Percentiles rank a stretch among this genome's conserved stretches.
Conservation (phyloP, 1,140 invertebrate species). For the Bombus sibiricus region DNA sequence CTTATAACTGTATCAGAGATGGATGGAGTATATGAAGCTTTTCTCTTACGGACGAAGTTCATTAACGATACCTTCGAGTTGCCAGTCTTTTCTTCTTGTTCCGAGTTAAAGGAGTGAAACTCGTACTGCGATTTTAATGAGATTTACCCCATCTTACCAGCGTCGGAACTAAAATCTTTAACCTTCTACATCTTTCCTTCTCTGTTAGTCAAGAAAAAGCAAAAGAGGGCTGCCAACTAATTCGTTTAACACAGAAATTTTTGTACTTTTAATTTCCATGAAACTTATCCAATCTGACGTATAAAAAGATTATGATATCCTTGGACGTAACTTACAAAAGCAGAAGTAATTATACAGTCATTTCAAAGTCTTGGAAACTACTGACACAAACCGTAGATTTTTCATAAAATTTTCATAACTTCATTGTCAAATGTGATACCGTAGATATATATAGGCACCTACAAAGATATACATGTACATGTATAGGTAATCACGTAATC, state of each 20-base stretch:
- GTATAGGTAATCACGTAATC: too few relatives aligned
- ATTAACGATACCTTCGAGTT: constrained; percentile 59
- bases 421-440: background rate
- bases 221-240: background rate
- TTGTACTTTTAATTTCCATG: background rate
- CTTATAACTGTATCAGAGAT: background rate
- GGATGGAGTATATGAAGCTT: constrained; percentile 25
- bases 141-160: constrained; percentile 56
- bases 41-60: constrained; percentile 43
- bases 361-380: too few relatives aligned
- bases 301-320: background rate
- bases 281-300: constrained; percentile 2
- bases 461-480: too few relatives aligned
- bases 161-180: constrained; percentile 51
- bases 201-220: background rate
- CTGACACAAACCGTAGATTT: background rate
- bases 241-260: background rate
- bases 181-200: background rate
- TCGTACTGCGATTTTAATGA: constrained; percentile 62
- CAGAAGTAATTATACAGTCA: background rate
- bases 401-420: background rate
- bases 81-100: constrained; percentile 7
- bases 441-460: too few relatives aligned
- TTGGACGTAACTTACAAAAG: background rate
- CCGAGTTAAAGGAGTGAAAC: constrained; percentile 27